Base-by-base conservation (phyloP, 2,113 vertebrate genomes). In the Hippocampus mohnikei region DNA sequence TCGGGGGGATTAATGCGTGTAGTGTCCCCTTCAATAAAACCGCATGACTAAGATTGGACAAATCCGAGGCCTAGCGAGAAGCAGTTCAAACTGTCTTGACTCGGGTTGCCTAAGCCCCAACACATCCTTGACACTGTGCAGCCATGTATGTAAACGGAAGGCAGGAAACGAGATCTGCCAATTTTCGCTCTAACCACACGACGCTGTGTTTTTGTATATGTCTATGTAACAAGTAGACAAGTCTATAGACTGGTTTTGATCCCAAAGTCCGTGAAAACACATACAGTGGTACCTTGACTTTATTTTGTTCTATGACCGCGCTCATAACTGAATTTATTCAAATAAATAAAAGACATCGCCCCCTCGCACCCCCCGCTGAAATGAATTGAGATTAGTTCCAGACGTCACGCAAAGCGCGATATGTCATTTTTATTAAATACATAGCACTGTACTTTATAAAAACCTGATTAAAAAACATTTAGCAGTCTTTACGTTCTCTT, bases 191-290 rank as follows among this genome's bases (percentile, higher is more conserved):
- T 42, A 74, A 76, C 77, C 83, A 67, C 75, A 81, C 72, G 66
- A 76, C 2, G 50, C 79, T 59, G 66, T 58, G 79, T 77, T 77
- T 85, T 74, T 60, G 58, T 60, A 60, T 75, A 77, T 79, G 80
- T 81, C 81, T 76, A 70, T 50, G 72, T 77, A 72, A 42, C 80
- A 86, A 84, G 79, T 73, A 73, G 70, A 77, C 67, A 33, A 18
- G 78, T 72, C 76, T 12, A 61, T 76, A 74, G 69, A 53, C 81
- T 86, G 84, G 73, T 85, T 77, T 78, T 48, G 68, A 72, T 84
- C 83, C 82, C 79, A 79, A 78, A 77, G 79, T 56, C 75, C 53
- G 70, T 73, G 55, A 82, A 74, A 87, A 79, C 84, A 84, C 60
- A 76, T 62, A 73, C 71, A 63, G 18, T 11, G 18, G 20, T 40